Base-by-base conservation (phyloP, 37 sponge, comb jelly and placozoan genomes). In the Axinella damicornis region DNA sequence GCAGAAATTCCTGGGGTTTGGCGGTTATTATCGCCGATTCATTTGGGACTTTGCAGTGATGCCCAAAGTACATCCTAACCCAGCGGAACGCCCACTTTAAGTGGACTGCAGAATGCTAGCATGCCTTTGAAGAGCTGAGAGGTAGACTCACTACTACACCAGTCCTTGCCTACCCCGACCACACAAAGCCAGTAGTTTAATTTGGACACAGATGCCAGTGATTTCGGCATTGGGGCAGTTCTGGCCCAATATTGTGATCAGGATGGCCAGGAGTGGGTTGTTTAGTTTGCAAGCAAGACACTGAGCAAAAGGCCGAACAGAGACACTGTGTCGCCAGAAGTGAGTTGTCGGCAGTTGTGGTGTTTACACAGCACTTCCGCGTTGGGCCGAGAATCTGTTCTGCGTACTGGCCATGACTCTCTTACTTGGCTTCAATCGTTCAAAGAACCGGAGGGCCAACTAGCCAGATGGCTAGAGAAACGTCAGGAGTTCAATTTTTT, bases 171-270 rank as follows among this genome's bases (percentile, higher is more conserved):
- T 20, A 59, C 40, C 61, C 73, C 13, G 83, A 69, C 40, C 71
- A 34, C 55, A 20, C 77, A 54, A 72, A 57, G 36, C 39, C 82
- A 22, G 12, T 16, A 28, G 22, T 81, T 81, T 59, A 81, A 69
- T 35, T 58, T 81, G 71, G 71, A 81, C 71, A 81, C 71, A 17
- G 82, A 81, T 54, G 82, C 82, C 34, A 81, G 82, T 69, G 59
- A 69, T 19, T 33, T 33, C 1, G 82, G 82, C 27, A 53, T 81
- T 28, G 70, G 82, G 32, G 82, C 71, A 0, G 57, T 81, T 16
- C 53, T 71, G 46, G 67, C 81, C 19, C 70, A 80, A 52, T n/a
- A n/a, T n/a, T 2, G 60, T 16, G 59, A 70, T 24, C 39, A 81
- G 5, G 82, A 69, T 9, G 82, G 71, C 25, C 58, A 55, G 9